Evolutionary conservation across 2,797 vertebrate genomes (phyloP), one percentile per base, ranked within the genome.

Genomic region (Oophaga sylvatica): DNA sequence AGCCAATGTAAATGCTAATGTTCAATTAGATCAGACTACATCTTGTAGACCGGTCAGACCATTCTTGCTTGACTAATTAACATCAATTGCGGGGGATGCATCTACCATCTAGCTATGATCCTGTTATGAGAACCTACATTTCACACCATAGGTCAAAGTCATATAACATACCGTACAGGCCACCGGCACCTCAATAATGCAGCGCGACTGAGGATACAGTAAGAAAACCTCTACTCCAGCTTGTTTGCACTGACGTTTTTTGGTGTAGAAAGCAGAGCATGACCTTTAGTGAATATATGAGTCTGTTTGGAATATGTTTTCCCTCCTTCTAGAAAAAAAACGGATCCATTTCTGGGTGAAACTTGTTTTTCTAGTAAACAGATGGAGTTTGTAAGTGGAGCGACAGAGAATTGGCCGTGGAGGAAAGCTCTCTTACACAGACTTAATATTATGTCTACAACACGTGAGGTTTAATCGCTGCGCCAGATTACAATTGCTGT

Each of bases 401-500:
- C 4, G 60, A 80, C 78, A 63, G 59, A 20, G 57, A 60, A 5
- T 22, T 60, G 60, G 31, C 20, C 22, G 1, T 22, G 13, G 5
- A 45, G 41, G n/a, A 26, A 17, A n/a, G 35, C 59, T 35, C 17
- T 63, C 31, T n/a, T 63, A 13, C 57, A 81, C 20, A 80, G 57
- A 35, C 41, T 16, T 81, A 59, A 87, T 91, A 91, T 91, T 94
- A 92, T 91, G 89, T 92, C 88, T 90, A 81, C 91, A 91, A 53
- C 91, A 92, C 90, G 91, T 91, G 94, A 93, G 94, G 94, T 94
- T 94, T 95, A 95, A 95, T 94, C 91, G 92, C 91, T 90, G 92
- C 90, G 87, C 92, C 92, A 90, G 91, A 92, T 92, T 91, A 92
- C 92, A 93, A 92, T 92, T 13, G 75, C 48, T 77, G 48, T 26